Evolutionary conservation across 2,113 vertebrate genomes (phyloP).

Genomic region (pig (Sus scrofa)): T2T-Sscrofa CM000819.6:69775001-69775500

Average conservation of each 20-base stretch:
- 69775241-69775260: background rate
- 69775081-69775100: no score
- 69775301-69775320: background rate
- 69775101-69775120: no score
- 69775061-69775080: no score
- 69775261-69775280: background rate
- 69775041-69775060: no score
- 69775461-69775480: background rate
- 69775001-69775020: background rate
- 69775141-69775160: background rate
- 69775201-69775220: background rate
- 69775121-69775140: no score
- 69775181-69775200: background rate
- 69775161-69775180: background rate
- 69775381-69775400: background rate
- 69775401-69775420: background rate
- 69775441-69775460: background rate
- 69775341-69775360: slow-evolving; percentile 10
- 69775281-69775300: background rate
- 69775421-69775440: background rate
- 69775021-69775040: no score
- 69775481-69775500: background rate
- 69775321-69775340: background rate
- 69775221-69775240: background rate
- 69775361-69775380: background rate